Percentiles rank a stretch among this genome's conserved stretches.
These are phyloP conservation scores for Thaumatotibia leucotreta DNA, from an alignment of 1,140 invertebrate species.

Conservation along the genomic window DNA sequence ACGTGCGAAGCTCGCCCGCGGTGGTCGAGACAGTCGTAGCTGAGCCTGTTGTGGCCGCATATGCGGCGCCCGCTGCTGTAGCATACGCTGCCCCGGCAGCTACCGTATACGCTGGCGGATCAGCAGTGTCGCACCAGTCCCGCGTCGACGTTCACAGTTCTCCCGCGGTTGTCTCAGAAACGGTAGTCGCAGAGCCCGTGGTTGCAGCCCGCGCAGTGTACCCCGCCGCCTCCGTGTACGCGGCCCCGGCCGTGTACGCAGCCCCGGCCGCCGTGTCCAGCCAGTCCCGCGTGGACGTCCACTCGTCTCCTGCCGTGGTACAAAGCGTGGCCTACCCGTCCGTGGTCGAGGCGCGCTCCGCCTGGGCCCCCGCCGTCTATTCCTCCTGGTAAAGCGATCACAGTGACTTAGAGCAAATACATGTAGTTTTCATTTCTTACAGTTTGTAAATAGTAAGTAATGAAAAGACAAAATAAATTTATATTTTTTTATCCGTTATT, in stretches of 20 bases:
- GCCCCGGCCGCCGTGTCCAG: conserved; percentile 21
- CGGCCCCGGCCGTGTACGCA: background rate
- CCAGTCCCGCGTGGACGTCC: conserved; percentile 29
- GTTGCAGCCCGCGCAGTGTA: conserved; percentile 23
- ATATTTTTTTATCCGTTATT: background rate
- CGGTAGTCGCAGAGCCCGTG: conserved; percentile 43
- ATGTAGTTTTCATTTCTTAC: conserved; percentile 8
- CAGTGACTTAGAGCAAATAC: conserved; percentile 7
- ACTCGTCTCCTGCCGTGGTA: conserved; percentile 19
- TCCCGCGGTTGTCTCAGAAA: conserved; percentile 41
- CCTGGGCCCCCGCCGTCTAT: conserved; percentile 33
- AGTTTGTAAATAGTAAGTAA: background rate
- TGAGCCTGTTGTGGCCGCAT: conserved; percentile 25
- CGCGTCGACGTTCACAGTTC: conserved; percentile 48
- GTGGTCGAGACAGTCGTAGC: conserved; percentile 34
- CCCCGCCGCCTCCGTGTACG: background rate
- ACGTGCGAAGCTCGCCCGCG: conserved; percentile 55
- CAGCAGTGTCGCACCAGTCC: conserved; percentile 65
- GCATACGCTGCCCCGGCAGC: conserved; percentile 22
- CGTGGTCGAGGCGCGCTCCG: conserved; percentile 40
- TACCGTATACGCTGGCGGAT: conserved; percentile 23
- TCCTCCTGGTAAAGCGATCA: conserved; percentile 27
- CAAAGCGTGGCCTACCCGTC: conserved; percentile 36
- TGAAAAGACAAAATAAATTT: conserved; percentile 14
- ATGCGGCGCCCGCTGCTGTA: conserved; percentile 16